Base-by-base conservation (phyloP, 1,140 invertebrate genomes). In the Helicoverpa armigera region DNA sequence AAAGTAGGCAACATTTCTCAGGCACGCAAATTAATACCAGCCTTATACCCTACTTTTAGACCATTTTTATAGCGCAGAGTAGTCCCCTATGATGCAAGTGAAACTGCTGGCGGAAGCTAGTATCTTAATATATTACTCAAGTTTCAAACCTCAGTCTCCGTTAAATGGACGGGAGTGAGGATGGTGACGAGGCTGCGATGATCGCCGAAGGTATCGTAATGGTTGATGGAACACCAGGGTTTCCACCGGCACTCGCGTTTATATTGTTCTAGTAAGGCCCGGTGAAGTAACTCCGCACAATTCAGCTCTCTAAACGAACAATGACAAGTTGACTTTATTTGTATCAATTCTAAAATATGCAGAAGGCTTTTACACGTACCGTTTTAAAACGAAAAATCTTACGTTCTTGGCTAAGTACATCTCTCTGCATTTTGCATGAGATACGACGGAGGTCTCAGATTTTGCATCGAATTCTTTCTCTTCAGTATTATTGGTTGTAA, bases 141-240 rank as follows among this genome's bases (percentile, higher is more conserved):
- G 10, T 48, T n/a, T 1, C 85, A 80, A 65, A 93, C 92, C 89
- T 94, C 92, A 2, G 90, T 74, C 86, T 91, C 90, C 2, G 88
- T 94, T 3, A 89, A 75, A 63, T 91, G 85, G 9, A 94, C 43
- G 11, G 93, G 93, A 9, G 82, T 89, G 9, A 94, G 80, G 50
- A 94, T 85, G 1, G 92, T 92, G 18, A 92, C 73, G 69, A 94
- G 79, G 11, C 82, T 91, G 7, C 93, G 82, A 43, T 89, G 81
- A 72, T 94, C 92, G n/a, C 91, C 91, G 81, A 94, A 94, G 5
- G 91, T 90, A 43, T 93, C 87, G 77, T 91, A 91, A 11, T 91
- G 79, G 56, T 88, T 93, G n/a, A 92, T 89, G 9, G 89, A 90
- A 74, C 91, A 93, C 94, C 94, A 95, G 1, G 89, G 89, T 51